Conservation (phyloP, 1,140 invertebrate genomes). For the Sarcophaga peregrina region DNA sequence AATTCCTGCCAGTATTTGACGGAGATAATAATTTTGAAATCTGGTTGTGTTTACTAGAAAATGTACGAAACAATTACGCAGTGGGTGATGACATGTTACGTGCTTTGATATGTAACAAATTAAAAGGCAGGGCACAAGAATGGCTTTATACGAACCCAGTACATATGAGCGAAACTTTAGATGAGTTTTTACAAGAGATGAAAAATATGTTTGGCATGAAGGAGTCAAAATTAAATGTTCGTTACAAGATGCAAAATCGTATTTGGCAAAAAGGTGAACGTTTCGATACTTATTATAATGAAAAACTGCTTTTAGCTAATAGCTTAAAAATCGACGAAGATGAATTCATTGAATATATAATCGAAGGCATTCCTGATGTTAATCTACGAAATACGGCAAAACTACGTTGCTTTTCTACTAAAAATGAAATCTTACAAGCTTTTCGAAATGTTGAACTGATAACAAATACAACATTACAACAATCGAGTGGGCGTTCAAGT, state of each 20-base stretch:
- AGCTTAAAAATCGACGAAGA: constrained; percentile 44
- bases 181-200: not conserved
- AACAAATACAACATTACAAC: not conserved
- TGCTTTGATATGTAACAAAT: not conserved
- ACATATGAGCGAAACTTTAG: too few species aligned
- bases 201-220: not conserved
- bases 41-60: not conserved
- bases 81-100: not conserved
- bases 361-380: constrained; percentile 49
- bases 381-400: constrained; percentile 45
- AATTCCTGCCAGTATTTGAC: too few species aligned
- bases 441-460: constrained; percentile 16
- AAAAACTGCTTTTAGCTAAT: constrained; percentile 50
- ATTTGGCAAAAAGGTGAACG: not conserved
- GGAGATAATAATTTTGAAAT: not conserved
- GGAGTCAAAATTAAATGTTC: not conserved
- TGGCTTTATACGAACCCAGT: too few species aligned
- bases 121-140: constrained; percentile 1
- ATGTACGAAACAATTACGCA: not conserved
- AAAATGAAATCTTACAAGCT: not conserved
- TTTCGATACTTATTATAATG: constrained; percentile 50
- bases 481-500: not conserved
- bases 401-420: constrained; percentile 30
- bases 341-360: constrained; percentile 49
- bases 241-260: not conserved